Percentiles rank a stretch among this genome's conserved stretches.
phyloP scores from a whole-genome alignment of 2,797 vertebrate species.

The Bufotes viridis region DNA sequence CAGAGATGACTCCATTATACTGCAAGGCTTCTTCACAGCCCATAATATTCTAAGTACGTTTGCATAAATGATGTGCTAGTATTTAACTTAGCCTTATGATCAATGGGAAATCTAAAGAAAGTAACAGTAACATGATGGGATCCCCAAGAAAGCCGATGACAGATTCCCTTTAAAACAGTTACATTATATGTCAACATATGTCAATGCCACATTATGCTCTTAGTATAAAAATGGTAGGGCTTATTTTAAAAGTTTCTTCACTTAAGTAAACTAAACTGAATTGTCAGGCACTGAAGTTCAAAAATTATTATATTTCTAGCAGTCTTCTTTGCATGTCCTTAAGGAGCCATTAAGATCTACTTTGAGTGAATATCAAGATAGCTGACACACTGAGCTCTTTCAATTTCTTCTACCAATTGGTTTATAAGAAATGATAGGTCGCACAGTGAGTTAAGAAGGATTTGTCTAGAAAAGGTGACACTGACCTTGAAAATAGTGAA shows the following conservation, averaged over 20 bases:
- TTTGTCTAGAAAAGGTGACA: slow-evolving; percentile 54
- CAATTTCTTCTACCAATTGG: slow-evolving; percentile 50
- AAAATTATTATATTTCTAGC: neutral
- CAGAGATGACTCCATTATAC: too few species aligned
- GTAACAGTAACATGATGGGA: too few species aligned
- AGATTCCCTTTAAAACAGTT: too few species aligned
- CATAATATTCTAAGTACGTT: too few species aligned
- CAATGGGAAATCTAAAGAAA: too few species aligned
- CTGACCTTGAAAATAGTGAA: slow-evolving; percentile 57
- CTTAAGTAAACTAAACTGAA: neutral
- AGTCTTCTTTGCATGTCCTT: slow-evolving; percentile 29
- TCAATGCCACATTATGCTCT: too few species aligned
- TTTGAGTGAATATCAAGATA: slow-evolving; percentile 24
- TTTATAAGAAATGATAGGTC: slow-evolving; percentile 56
- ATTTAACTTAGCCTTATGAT: too few species aligned
- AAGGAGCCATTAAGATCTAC: slow-evolving; percentile 19
- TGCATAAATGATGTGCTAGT: too few species aligned
- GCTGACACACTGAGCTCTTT: slow-evolving; percentile 44
- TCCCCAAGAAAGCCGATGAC: too few species aligned
- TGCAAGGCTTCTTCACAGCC: too few species aligned
- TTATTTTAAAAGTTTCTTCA: neutral
- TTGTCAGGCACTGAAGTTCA: neutral
- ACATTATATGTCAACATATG: too few species aligned
- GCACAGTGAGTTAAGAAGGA: slow-evolving; percentile 56
- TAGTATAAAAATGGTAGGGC: neutral